Percentiles rank a stretch among this genome's conserved stretches.
Evolutionary conservation across 2,888 invertebrate species (phyloP).

Genomic region (Notodromas monacha): DNA sequence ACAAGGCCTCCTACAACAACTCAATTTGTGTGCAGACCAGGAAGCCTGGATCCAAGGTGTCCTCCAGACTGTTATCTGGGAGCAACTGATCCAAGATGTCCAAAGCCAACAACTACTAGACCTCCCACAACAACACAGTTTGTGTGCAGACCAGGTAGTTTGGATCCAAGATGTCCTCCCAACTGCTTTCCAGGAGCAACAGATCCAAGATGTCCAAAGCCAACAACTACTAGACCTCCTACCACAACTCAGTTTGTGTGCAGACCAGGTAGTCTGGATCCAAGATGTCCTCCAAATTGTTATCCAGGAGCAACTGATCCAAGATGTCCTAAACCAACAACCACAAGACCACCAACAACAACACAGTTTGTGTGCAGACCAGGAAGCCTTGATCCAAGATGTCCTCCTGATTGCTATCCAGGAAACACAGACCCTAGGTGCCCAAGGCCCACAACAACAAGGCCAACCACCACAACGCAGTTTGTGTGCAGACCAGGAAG

Average conservation of each 20-base stretch:
- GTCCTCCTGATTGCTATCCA: background rate
- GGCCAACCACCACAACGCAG: background rate
- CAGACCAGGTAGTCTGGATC: too few relatives aligned
- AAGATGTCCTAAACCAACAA: too few relatives aligned
- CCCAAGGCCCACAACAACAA: background rate
- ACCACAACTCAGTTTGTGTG: too few relatives aligned
- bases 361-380: slow-evolving; percentile 4
- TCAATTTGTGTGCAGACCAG: background rate
- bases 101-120: too few relatives aligned
- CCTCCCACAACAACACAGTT: too few relatives aligned
- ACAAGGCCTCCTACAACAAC: background rate
- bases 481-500: slow-evolving; percentile 2
- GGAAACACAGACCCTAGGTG: background rate
- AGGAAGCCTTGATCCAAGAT: slow-evolving; percentile 1
- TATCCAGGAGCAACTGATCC: too few relatives aligned
- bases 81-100: background rate
- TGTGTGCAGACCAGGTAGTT: too few relatives aligned
- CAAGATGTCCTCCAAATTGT: too few relatives aligned
- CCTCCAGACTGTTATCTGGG: background rate
- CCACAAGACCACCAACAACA: background rate
- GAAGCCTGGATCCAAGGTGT: slow-evolving; percentile 4
- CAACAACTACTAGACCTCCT: too few relatives aligned
- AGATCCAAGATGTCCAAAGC: too few relatives aligned
- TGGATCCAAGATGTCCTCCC: too few relatives aligned
- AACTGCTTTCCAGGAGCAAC: too few relatives aligned